Evolutionary conservation across 2,113 vertebrate species (phyloP), one percentile per base, ranked within the genome.

Genomic region (Macquaria ambigua): DNA sequence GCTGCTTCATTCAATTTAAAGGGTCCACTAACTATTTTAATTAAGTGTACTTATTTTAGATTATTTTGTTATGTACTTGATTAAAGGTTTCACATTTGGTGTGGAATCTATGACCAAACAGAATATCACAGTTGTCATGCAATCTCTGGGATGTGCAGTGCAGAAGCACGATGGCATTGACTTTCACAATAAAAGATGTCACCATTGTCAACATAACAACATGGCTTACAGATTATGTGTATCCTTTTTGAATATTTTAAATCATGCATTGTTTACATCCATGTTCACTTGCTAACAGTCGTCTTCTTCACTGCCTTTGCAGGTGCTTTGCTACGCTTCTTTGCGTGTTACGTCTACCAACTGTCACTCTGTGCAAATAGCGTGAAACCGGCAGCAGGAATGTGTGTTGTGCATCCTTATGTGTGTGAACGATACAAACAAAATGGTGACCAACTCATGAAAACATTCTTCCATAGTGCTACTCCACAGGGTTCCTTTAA

Each of bases 1-100:
- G 63, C 37, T 37, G 39, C 12, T 34, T 70, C 43, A 46, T 77
- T 12, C 41, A 61, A 55, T 64, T 55, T 66, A 31, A 73, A 72
- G 16, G 37, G 18, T 31, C 34, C 63, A 46, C 18, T 31, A 78
- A 23, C 6, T 67, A 37, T 5, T 15, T 28, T 46, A 59, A 28
- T 20, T 74, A 55, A 21, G 34, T 53, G 15, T 39, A 67, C n/a
- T 28, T 20, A 62, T 23, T 53, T 64, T 55, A 31, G 50, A 67
- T 23, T 21, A 43, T 8, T 55, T 21, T 31, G n/a, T 56, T 77
- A 8, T 34, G 39, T 39, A 39, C 39, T 39, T 6, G 5, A 39
- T 39, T 8, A 39, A 39, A 39, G 39, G 39, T 39, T 39, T 39
- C 39, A 39, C 39, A 39, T 39, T 39, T 39, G 39, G 34, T 3